A percentile compares a stretch with the other conserved stretches of the same genome.
These are phyloP conservation scores for Mythimna ferrago DNA, from an alignment of 2,888 invertebrate genomes.

Conservation along the genomic window DNA sequence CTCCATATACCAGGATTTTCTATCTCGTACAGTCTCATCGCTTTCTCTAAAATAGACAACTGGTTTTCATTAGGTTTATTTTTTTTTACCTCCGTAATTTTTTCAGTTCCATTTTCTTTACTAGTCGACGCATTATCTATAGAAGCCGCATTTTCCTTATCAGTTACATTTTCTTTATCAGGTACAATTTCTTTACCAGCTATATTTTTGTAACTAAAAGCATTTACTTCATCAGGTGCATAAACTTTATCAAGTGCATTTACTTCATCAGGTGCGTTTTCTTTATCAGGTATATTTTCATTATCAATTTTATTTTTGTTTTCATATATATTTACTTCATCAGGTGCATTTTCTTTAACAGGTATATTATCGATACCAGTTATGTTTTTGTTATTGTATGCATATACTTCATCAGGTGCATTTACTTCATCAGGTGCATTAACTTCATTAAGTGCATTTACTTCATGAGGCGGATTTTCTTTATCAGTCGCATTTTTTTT, in stretches of 20 bases:
- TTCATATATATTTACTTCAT: not conserved
- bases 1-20: slow-evolving; percentile 41
- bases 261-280: not conserved
- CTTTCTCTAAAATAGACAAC: slow-evolving; percentile 38
- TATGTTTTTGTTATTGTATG: no score
- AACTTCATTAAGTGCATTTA: not conserved
- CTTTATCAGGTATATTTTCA: not conserved
- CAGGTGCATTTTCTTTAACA: not conserved
- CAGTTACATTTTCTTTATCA: not conserved
- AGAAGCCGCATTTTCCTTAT: not conserved
- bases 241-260: not conserved
- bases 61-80: slow-evolving; percentile 6
- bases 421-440: not conserved
- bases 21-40: slow-evolving; percentile 35
- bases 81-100: not conserved
- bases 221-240: not conserved
- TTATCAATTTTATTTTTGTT: no score
- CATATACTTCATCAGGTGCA: no score
- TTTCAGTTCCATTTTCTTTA: not conserved
- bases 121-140: not conserved
- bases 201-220: not conserved
- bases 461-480: not conserved
- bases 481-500: not conserved
- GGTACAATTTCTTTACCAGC: not conserved
- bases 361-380: no score